Conservation (phyloP, 2,113 vertebrate species). For the Romanogobio albipinnatus region DNA sequence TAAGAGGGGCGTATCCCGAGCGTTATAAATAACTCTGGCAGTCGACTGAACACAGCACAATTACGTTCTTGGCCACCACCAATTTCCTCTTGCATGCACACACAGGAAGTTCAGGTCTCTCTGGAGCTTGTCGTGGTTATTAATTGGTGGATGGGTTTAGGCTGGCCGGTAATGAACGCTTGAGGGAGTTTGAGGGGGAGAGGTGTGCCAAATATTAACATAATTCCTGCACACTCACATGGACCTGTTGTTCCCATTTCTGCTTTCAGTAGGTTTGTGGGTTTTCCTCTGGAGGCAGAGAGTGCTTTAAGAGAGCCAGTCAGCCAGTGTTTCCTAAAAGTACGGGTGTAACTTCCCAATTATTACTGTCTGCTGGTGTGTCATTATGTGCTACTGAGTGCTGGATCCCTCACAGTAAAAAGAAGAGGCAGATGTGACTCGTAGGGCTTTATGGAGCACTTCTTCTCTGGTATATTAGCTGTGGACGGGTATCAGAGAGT, state of each 20-base stretch:
- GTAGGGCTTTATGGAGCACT: constrained; percentile 6
- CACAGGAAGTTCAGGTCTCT: constrained; percentile 1
- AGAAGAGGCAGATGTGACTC: neutral
- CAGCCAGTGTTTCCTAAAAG: constrained; percentile 6
- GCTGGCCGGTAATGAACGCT: constrained; percentile 28
- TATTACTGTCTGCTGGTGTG: constrained; percentile 29
- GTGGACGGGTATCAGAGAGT: neutral
- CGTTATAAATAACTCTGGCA: constrained; percentile 49
- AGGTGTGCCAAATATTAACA: neutral
- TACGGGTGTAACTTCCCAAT: constrained; percentile 1
- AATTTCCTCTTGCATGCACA: constrained; percentile 5
- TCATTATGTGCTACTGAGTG: constrained; percentile 13
- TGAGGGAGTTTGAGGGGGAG: neutral
- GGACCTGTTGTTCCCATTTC: neutral
- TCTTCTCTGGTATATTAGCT: constrained; percentile 9
- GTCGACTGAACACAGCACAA: constrained; percentile 29
- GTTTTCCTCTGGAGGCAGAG: neutral
- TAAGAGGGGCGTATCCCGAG: neutral
- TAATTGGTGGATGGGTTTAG: constrained; percentile 21
- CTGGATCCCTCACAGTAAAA: constrained; percentile 8
- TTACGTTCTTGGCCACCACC: constrained; percentile 26
- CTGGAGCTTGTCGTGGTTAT: constrained; percentile 21
- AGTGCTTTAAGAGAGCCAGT: neutral
- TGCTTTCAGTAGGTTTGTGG: neutral
- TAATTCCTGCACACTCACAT: neutral